Evolutionary conservation across 2,888 invertebrate species (phyloP).

Genomic region (Spisula subtruncata): DNA sequence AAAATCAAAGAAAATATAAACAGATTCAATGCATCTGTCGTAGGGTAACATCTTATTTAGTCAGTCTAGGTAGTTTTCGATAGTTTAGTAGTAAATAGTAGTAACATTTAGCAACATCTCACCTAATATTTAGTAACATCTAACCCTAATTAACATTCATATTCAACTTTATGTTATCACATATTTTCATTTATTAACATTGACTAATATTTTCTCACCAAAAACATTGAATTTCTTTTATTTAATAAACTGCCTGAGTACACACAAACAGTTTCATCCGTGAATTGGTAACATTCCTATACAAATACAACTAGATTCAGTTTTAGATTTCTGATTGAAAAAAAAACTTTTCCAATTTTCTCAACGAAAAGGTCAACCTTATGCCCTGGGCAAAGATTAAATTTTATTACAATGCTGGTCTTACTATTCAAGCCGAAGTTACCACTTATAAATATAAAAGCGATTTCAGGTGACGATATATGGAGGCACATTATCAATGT

Average conservation of each 20-base stretch:
- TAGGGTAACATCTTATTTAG: too few relatives aligned
- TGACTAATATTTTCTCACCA: not conserved
- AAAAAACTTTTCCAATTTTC: constrained; percentile 42
- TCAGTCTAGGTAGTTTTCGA: too few relatives aligned
- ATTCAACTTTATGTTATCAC: too few relatives aligned
- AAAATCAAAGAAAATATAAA: not conserved
- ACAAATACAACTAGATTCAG: constrained; percentile 41
- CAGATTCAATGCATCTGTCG: too few relatives aligned
- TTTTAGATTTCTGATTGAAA: constrained; percentile 45
- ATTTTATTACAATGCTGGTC: constrained; percentile 25
- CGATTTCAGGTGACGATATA: constrained; percentile 25
- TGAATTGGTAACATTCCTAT: constrained; percentile 33
- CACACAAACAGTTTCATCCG: not conserved
- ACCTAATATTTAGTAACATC: too few relatives aligned
- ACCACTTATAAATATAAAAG: constrained; percentile 17
- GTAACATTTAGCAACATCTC: too few relatives aligned
- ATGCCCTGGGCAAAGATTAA: constrained; percentile 43
- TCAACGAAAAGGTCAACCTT: constrained; percentile 33
- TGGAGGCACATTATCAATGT: not conserved
- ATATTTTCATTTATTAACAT: not conserved
- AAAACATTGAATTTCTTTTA: constrained; percentile 2
- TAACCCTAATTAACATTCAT: too few relatives aligned
- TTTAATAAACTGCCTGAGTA: constrained; percentile 16
- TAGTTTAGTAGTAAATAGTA: too few relatives aligned
- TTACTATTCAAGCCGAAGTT: constrained; percentile 9